These are phyloP conservation scores for Leptodactylus fallax DNA, from an alignment of 2,797 vertebrate species.

Conservation along the genomic window DNA sequence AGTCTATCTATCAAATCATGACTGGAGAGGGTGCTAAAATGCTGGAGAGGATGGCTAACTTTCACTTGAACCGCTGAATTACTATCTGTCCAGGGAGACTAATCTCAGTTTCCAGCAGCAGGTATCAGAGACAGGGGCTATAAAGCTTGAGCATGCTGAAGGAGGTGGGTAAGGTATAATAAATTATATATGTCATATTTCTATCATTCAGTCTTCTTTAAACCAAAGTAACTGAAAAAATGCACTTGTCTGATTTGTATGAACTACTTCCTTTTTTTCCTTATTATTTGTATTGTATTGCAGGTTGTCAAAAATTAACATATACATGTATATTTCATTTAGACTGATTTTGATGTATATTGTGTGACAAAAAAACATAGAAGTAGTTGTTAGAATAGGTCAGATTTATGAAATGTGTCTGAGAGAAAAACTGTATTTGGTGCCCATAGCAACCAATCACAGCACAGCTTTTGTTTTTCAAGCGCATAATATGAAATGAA, in stretches of 20 bases:
- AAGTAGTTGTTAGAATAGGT: not conserved
- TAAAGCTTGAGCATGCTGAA: slow-evolving; percentile 70
- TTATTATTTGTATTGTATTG: not conserved
- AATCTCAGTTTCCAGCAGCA: slow-evolving; percentile 78
- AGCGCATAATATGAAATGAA: no score
- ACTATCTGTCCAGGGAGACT: slow-evolving; percentile 74
- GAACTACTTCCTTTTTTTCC: not conserved
- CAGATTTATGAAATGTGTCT: not conserved
- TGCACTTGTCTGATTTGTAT: not conserved
- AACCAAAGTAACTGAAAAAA: not conserved
- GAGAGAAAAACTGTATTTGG: no score
- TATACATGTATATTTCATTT: not conserved
- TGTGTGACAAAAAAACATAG: not conserved
- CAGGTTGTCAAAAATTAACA: no score
- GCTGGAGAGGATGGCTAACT: slow-evolving; percentile 70
- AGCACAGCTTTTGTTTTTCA: no score
- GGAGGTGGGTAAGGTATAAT: slow-evolving; percentile 67
- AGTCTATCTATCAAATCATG: slow-evolving; percentile 71
- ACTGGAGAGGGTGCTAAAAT: slow-evolving; percentile 70
- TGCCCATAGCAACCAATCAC: no score
- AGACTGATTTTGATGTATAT: not conserved
- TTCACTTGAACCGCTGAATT: slow-evolving; percentile 75
- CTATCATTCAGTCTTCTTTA: slow-evolving; percentile 41
- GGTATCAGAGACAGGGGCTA: slow-evolving; percentile 72
- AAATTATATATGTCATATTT: slow-evolving; percentile 75